Base-by-base conservation (phyloP, 2,113 vertebrate species). In the Irena cyanogastra region DNA sequence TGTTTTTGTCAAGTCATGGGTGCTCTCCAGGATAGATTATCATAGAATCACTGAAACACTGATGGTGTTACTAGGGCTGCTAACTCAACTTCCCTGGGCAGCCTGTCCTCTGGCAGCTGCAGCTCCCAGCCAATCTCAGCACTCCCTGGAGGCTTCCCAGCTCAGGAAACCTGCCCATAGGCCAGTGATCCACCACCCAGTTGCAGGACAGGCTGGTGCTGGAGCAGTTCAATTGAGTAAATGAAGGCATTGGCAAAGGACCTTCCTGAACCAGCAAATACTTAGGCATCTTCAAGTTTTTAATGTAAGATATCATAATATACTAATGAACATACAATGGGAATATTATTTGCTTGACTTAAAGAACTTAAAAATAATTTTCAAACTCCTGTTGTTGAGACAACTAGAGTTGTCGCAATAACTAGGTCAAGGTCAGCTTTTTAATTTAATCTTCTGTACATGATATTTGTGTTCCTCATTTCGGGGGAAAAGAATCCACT, bases 141-240 rank as follows among this genome's bases (percentile, higher is more conserved):
- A 17, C 8, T 11, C 11, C 13, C 11, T 26, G 24, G 18, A 24
- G 41, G 8, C 16, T 60, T 41, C 13, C 61, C 54, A 68, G 45
- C 17, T 35, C 54, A 61, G 47, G 21, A 89, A 68, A 31, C 13
- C 6, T n/a, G 19, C 18, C 31, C 60, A n/a, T 1, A 22, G 37
- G 7, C 0, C 1, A 35, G 19, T 13, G 11, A 68, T 53, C 7
- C 11, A 9, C 6, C 3, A 1, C 20, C 61, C 17, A 3, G 2
- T 11, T 68, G 13, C 26, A 53, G 39, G 16, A 68, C 8, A 30
- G n/a, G 41, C 21, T n/a, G 13, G 41, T 5, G 12, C 30, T 12
- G 11, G 8, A 42, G 15, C n/a, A 61, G 6, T 47, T 47, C n/a
- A 16, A 1, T 11, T 47, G n/a, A 4, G 8, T 16, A 20, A 45